A percentile compares a stretch with the other conserved stretches of the same genome.
phyloP scores from a whole-genome alignment of 2,888 invertebrate genomes.

The Drosophila leonis region DNA sequence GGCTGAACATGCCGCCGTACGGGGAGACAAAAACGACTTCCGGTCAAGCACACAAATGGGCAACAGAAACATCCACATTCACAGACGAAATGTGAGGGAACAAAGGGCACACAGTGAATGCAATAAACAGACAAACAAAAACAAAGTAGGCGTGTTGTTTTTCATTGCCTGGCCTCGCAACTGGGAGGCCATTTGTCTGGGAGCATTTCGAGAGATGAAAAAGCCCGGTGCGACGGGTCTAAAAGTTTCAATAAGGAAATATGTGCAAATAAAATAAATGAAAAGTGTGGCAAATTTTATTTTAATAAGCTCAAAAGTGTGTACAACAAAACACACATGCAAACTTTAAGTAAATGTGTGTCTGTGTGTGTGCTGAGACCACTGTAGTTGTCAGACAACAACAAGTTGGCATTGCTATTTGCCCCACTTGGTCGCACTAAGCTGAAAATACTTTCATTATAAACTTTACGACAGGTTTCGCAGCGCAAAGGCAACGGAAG shows the following conservation, averaged over 20 bases:
- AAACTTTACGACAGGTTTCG: conserved; percentile 75
- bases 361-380: conserved; percentile 22
- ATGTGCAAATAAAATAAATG: conserved; percentile 65
- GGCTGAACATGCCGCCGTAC: conserved; percentile 5
- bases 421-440: conserved; percentile 46
- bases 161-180: conserved; percentile 44
- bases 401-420: conserved; percentile 48
- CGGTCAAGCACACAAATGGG: conserved; percentile 66
- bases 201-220: background rate
- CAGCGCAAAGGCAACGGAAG: conserved; percentile 70
- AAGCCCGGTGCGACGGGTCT: conserved; percentile 19
- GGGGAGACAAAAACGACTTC: conserved; percentile 53
- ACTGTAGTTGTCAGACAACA: conserved; percentile 41
- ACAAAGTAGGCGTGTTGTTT: conserved; percentile 22
- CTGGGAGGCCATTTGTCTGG: conserved; percentile 55
- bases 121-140: conserved; percentile 51
- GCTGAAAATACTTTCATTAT: conserved; percentile 78
- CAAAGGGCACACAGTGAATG: conserved; percentile 30
- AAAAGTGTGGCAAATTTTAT: conserved; percentile 59
- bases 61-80: conserved; percentile 41
- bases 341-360: conserved; percentile 7
- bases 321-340: conserved; percentile 18
- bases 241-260: conserved; percentile 73
- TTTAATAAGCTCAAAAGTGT: conserved; percentile 67
- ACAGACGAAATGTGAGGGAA: conserved; percentile 8